A percentile compares a stretch with the other conserved stretches of the same genome.
Evolutionary conservation across 2,113 vertebrate genomes (phyloP).

Genomic region (Rostratula benghalensis): DNA sequence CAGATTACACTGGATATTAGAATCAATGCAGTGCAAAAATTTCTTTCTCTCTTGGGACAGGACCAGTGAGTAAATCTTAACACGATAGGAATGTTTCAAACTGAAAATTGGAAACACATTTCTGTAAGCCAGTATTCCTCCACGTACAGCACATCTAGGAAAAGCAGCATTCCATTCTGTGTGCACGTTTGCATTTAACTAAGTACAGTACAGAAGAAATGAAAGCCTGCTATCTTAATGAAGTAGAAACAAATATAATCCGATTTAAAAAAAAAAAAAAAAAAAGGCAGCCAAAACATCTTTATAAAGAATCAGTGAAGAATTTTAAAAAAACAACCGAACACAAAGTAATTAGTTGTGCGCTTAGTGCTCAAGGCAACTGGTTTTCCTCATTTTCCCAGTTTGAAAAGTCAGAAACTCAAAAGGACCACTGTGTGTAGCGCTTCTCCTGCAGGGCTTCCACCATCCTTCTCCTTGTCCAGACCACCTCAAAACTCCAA

Average conservation of each 20-base stretch:
- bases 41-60: constrained; percentile 52
- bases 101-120: constrained; percentile 50
- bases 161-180: constrained; percentile 33
- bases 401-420: constrained; percentile 55
- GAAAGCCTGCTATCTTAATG: not conserved
- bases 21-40: constrained; percentile 25
- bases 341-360: not conserved
- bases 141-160: not conserved
- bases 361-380: not conserved
- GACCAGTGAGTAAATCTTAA: constrained; percentile 42
- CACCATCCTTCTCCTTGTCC: constrained; percentile 58
- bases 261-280: not conserved
- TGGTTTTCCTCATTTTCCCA: constrained; percentile 8
- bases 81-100: constrained; percentile 65
- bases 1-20: not conserved
- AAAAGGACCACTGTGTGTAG: not conserved
- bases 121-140: constrained; percentile 15
- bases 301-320: not conserved
- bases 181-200: constrained; percentile 39
- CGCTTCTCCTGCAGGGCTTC: constrained; percentile 59
- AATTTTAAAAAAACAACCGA: not conserved
- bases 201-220: constrained; percentile 40
- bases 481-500: constrained; percentile 63
- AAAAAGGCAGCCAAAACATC: not conserved
- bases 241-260: constrained; percentile 35